Conservation (phyloP, 2,888 invertebrate genomes). For the Caradrina clavipalpis region DNA sequence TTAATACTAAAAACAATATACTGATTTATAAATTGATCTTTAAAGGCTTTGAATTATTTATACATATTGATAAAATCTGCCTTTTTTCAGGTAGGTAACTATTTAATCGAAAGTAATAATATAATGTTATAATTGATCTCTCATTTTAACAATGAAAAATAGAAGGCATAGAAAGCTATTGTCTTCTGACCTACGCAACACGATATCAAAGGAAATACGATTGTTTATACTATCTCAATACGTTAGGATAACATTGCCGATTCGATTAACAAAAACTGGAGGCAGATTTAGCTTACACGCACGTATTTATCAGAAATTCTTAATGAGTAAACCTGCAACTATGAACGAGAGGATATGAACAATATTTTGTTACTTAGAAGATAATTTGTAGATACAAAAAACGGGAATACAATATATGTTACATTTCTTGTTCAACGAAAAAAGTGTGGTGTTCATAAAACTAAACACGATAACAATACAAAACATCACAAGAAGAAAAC, state of each 20-base stretch:
- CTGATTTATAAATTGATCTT: background rate
- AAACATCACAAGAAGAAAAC: constrained; percentile 49
- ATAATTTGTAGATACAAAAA: background rate
- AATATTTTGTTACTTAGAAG: background rate
- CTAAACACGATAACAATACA: constrained; percentile 31
- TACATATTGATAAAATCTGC: background rate
- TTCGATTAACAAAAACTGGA: constrained; percentile 8
- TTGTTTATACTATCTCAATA: constrained; percentile 10
- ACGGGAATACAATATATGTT: background rate
- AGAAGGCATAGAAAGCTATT: background rate
- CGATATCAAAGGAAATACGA: constrained; percentile 24
- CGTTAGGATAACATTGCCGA: background rate
- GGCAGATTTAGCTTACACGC: constrained; percentile 6
- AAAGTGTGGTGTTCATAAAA: constrained; percentile 22
- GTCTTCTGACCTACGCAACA: constrained; percentile 29
- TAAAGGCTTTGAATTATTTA: background rate
- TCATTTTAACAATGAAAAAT: background rate
- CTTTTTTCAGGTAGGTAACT: background rate
- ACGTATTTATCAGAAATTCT: background rate
- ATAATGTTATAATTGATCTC: too few species aligned
- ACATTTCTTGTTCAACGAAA: constrained; percentile 2
- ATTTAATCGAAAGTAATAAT: background rate
- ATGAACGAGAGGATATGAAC: background rate
- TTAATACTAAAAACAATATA: background rate
- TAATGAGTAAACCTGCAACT: constrained; percentile 15